Evolutionary conservation across 2,888 invertebrate genomes (phyloP).

Genomic region (Invenusta paracnida): DNA sequence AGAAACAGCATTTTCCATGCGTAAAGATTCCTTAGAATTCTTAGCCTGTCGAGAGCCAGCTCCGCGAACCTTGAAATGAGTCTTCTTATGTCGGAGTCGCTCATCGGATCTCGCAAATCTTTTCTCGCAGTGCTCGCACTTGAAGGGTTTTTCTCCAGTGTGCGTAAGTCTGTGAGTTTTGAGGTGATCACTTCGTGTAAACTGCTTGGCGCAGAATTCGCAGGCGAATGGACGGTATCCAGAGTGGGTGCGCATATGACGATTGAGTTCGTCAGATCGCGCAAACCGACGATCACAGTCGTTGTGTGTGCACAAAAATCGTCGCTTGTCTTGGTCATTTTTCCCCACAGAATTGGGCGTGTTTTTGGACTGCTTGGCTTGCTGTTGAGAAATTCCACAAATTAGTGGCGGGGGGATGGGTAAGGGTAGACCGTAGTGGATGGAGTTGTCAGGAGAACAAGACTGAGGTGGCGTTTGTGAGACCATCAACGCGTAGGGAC

Average conservation of each 20-base stretch:
- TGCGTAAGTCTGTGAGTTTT: constrained; percentile 42
- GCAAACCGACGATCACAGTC: constrained; percentile 27
- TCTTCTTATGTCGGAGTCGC: constrained; percentile 38
- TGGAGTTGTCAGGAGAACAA: background rate
- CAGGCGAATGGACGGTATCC: constrained; percentile 30
- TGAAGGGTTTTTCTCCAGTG: constrained; percentile 41
- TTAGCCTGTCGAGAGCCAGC: background rate
- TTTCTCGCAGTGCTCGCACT: constrained; percentile 38
- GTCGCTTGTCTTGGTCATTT: constrained; percentile 53
- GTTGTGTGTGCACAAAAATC: constrained; percentile 62
- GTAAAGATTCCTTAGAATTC: background rate
- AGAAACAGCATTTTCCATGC: background rate
- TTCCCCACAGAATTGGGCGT: background rate
- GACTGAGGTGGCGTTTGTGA: background rate
- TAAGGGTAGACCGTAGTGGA: background rate
- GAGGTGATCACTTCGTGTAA: constrained; percentile 40
- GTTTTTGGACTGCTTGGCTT: background rate
- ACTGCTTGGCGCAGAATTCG: constrained; percentile 40
- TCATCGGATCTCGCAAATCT: constrained; percentile 42
- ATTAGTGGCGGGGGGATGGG: background rate
- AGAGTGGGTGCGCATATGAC: constrained; percentile 34
- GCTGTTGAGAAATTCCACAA: background rate
- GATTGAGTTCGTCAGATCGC: constrained; percentile 37
- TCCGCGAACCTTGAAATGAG: constrained; percentile 34
- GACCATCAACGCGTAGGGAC: background rate